phyloP scores from a whole-genome alignment of 2,797 vertebrate species.

The Typhlichthys eigenmanni region DNA sequence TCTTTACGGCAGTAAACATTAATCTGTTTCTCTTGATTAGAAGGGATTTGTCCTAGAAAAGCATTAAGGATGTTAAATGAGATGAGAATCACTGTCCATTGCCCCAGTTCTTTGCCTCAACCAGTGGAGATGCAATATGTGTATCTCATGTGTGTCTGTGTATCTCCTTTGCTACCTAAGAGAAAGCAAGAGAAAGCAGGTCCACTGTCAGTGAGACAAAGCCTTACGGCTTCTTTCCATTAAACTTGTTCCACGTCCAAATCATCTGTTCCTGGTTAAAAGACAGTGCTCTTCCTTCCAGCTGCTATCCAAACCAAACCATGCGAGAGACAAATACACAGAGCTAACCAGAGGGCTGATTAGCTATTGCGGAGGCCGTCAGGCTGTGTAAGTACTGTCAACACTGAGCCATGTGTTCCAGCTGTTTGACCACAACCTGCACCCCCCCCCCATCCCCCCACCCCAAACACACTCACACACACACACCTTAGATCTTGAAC shows the following conservation, averaged over 20 bases:
- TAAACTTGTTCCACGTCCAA: conserved; percentile 30
- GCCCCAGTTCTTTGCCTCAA: neutral
- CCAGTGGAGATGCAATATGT: conserved; percentile 4
- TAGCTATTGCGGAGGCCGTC: conserved; percentile 12
- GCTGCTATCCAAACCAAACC: conserved; percentile 14
- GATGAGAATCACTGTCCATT: neutral
- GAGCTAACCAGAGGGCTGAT: conserved; percentile 9
- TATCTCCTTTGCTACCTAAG: neutral
- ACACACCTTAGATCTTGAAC: conserved; percentile 9
- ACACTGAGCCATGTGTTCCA: conserved; percentile 54
- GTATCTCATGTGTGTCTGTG: conserved; percentile 2
- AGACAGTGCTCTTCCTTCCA: conserved; percentile 29
- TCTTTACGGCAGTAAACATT: neutral
- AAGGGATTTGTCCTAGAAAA: neutral
- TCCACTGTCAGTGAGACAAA: neutral
- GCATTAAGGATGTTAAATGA: neutral
- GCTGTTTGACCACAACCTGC: conserved; percentile 47
- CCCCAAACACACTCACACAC: conserved; percentile 7
- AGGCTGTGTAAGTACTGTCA: conserved; percentile 44
- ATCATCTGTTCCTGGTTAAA: conserved; percentile 38
- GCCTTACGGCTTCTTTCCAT: neutral
- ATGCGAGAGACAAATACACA: conserved; percentile 49
- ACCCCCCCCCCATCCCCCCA: conserved; percentile 4
- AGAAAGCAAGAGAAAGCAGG: neutral
- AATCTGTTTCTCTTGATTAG: neutral